Base-by-base conservation (phyloP, 2,113 vertebrate species). In the Tachysurus fulvidraco region DNA sequence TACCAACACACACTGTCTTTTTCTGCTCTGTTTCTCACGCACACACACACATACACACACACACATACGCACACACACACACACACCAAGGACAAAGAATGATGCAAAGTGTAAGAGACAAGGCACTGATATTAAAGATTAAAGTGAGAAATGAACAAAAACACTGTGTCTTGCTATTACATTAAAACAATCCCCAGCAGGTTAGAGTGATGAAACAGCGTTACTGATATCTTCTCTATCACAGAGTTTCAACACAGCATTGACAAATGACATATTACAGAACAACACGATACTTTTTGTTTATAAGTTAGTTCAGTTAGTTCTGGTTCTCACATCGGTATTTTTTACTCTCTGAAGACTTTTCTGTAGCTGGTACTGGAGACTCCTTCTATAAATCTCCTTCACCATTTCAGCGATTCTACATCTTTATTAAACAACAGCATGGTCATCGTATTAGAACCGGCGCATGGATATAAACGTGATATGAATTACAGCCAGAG, bases 1-100 rank as follows among this genome's bases (percentile, higher is more conserved):
- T 93, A 94, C 90, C 85, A 55, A 41, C 76, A 76, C 77, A 85
- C 79, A 46, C 25, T 23, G 11, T 74, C 12, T 86, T 86, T 55
- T 62, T 41, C 54, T 8, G 7, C 50, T 62, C 55, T 28, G 28
- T 55, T 65, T 86, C 60, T 73, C 85, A 82, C 50, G 50, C 85
- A 81, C 83, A 55, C 83, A 78, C 64, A 85, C 71, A 84, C 52
- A 54, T 64, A 52, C 60, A 77, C 80, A 85, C n/a, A n/a, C n/a
- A n/a, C n/a, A n/a, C n/a, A n/a, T n/a, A n/a, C n/a, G n/a, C n/a
- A n/a, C 85, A 82, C 50, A 28, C 85, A 81, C 83, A 55, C 83
- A 60, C n/a, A 28, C n/a, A 84, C 50, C 25, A 28, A 71, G 67
- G 62, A 74, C 21, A 41, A 28, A 36, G 17, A 21, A 65, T 74